These are phyloP conservation scores for Creontiades dilutus DNA, from an alignment of 2,888 invertebrate genomes.

Conservation along the genomic window DNA sequence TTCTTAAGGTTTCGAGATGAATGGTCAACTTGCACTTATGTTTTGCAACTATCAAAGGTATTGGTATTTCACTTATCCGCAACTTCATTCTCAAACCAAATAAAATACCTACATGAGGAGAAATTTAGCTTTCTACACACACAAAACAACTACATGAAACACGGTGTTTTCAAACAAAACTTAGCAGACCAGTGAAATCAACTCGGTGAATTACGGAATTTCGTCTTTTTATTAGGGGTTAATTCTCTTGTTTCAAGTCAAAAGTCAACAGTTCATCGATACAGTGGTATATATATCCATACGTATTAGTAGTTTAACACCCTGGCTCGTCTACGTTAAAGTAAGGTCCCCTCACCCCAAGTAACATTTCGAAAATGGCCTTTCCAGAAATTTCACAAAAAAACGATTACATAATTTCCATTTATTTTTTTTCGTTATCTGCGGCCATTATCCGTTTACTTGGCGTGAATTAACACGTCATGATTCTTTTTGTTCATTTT, in stretches of 20 bases:
- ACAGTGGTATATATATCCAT: slow-evolving; percentile 55
- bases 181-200: slow-evolving; percentile 16
- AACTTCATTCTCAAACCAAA: too few species aligned
- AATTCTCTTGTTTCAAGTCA: neutral
- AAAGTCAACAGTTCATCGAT: slow-evolving; percentile 60
- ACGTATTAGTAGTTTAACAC: slow-evolving; percentile 48
- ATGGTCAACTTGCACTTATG: too few species aligned
- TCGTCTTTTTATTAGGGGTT: neutral
- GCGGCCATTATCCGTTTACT: slow-evolving; percentile 24
- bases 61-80: too few species aligned
- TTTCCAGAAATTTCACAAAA: neutral
- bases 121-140: too few species aligned
- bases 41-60: too few species aligned
- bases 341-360: slow-evolving; percentile 54
- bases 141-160: too few species aligned
- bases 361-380: slow-evolving; percentile 19
- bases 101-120: too few species aligned
- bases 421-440: neutral
- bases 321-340: slow-evolving; percentile 63
- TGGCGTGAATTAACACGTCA: slow-evolving; percentile 28
- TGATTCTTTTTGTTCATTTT: slow-evolving; percentile 42
- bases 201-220: neutral
- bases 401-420: neutral
- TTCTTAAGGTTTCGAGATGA: too few species aligned
- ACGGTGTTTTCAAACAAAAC: neutral